Evolutionary conservation across 1,140 invertebrate species (phyloP).

Genomic region (Lepidurus apus): DNA sequence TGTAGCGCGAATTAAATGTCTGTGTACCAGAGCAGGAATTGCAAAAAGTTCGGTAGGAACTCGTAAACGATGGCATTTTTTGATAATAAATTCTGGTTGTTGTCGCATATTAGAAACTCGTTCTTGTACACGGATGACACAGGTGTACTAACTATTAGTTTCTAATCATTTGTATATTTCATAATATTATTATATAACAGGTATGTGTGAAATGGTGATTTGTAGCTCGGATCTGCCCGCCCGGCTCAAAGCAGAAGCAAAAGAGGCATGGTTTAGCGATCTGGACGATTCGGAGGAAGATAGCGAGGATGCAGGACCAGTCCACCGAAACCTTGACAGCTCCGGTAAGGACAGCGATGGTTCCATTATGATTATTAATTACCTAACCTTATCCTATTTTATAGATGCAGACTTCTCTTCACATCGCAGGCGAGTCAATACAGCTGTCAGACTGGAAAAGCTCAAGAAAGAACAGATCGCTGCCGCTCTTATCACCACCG

Average conservation of each 20-base stretch:
- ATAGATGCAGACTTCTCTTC: conserved; percentile 65
- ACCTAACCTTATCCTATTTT: conserved; percentile 42
- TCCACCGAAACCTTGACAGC: conserved; percentile 23
- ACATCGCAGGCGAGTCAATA: conserved; percentile 77
- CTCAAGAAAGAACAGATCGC: conserved; percentile 74
- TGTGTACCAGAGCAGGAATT: too few species aligned
- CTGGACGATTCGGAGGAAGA: conserved; percentile 70
- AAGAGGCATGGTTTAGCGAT: conserved; percentile 65
- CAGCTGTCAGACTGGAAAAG: conserved; percentile 80
- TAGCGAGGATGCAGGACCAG: conserved; percentile 48
- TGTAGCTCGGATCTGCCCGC: conserved; percentile 63
- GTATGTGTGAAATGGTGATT: conserved; percentile 73
- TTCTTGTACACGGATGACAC: conserved; percentile 95
- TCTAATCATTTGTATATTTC: conserved; percentile 7
- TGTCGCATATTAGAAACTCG: conserved; percentile 86
- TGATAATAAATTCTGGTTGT: conserved; percentile 84
- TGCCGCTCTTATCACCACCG: conserved; percentile 49
- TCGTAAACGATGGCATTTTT: conserved; percentile 71
- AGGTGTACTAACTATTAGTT: conserved; percentile 48
- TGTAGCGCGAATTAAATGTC: too few species aligned
- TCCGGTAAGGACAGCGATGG: neutral
- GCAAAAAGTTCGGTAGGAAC: neutral
- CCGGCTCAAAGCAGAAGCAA: conserved; percentile 53
- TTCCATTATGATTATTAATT: conserved; percentile 21
- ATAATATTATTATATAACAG: conserved; percentile 42